Evolutionary conservation across 2,888 invertebrate genomes (phyloP).

Genomic region (Nymphalis c-album): DNA sequence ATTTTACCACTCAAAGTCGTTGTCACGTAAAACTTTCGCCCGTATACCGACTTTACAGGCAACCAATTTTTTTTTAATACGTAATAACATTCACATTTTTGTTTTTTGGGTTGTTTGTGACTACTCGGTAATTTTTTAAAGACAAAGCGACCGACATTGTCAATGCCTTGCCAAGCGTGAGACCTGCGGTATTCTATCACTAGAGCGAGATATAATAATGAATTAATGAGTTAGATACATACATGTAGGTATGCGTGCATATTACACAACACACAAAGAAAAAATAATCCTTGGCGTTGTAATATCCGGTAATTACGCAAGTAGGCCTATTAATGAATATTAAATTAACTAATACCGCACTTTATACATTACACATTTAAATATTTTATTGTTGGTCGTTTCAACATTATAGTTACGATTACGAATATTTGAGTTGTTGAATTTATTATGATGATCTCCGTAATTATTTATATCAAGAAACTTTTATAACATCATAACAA

Average conservation of each 20-base stretch:
- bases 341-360: neutral
- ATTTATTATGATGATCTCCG: neutral
- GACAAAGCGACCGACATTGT: neutral
- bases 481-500: neutral
- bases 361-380: too few species aligned
- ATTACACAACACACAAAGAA: neutral
- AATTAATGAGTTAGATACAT: neutral
- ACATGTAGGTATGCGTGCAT: too few species aligned
- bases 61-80: too few species aligned
- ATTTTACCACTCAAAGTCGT: too few species aligned
- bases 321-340: slow-evolving; percentile 1
- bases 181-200: neutral
- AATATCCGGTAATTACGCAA: neutral
- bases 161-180: neutral
- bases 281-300: neutral
- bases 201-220: neutral
- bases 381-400: too few species aligned
- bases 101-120: too few species aligned
- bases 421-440: neutral
- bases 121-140: too few species aligned
- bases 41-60: too few species aligned
- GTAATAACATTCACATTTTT: too few species aligned
- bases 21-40: too few species aligned
- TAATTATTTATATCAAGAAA: neutral
- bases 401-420: neutral